Base-by-base conservation (phyloP, 2,888 invertebrate species). In the Kryphioiulus occultus region DNA sequence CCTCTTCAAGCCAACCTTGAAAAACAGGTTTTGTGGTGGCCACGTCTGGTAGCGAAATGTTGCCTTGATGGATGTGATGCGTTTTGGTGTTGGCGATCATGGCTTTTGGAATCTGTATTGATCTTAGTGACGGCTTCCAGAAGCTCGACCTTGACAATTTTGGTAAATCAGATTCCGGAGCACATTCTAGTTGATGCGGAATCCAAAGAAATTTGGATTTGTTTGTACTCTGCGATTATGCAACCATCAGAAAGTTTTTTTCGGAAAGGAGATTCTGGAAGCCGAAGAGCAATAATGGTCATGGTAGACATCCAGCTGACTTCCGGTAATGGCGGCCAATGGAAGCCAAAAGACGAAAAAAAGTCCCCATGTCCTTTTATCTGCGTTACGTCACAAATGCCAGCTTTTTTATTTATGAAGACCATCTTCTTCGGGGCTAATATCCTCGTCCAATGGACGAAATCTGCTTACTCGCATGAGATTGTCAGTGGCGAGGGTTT, bases 401-500 rank as follows among this genome's bases (percentile, higher is more conserved):
- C 78, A 78, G 30, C 30, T 12, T 78, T 78, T 68, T 78, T 78
- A 78, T 78, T 78, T 32, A 78, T 32, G 78, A 78, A 78, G 78
- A 68, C 26, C 26, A 30, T 78, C 30, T 78, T 78, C 78, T 78
- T 78, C 30, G 78, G 78, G 78, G 78, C 78, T 78, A 78, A 78
- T 78, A 78, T 78, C 78, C 78, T 78, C 78, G 78, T 78, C 78
- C 78, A 78, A 78, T 78, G 30, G 78, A 78, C 78, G 78, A 78
- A 78, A 78, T 78, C 78, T 78, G 78, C 78, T 78, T 78, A 78
- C 78, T 78, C 78, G 78, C 78, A 12, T 32, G 78, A 68, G 68
- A 26, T 68, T 68, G 68, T 26, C 68, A 10, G 22, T 59, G 59
- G 59, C 59, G 59, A 59, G 59, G 68, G 22, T 68, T 68, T 68